Base-by-base conservation (phyloP, 1,140 invertebrate genomes). In the Drosophila guanche region DNA sequence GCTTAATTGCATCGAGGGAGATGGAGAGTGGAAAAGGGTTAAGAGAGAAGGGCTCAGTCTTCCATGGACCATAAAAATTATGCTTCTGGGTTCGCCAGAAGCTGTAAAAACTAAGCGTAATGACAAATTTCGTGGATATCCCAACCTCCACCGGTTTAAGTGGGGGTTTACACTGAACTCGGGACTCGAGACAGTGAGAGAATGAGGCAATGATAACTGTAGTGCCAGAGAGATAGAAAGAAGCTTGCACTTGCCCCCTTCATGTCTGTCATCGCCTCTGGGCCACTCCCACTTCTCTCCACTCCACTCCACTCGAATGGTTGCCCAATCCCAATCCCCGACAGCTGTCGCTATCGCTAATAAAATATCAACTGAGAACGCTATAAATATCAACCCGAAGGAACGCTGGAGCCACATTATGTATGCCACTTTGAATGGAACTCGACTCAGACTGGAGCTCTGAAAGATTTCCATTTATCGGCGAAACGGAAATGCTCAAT, bases 51-150 rank as follows among this genome's bases (percentile, higher is more conserved):
- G 66, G 47, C 12, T 33, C 6, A 46, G 42, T 42, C 41, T 50
- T 50, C 27, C 75, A 41, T 60, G 52, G 46, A 65, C 33, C 65
- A 68, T 88, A 78, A 86, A 83, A 77, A 63, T 73, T 69, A 61
- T 66, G 55, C 48, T 41, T 22, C 47, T 53, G 70, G 40, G 29
- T 86, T 86, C 68, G 72, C 48, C 72, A 77, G 74, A 78, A 86
- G 78, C 66, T 71, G 81, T 86, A 74, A 86, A 84, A 80, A 80
- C 63, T 62, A 74, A 65, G 65, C 62, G 73, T 67, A 86, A 86
- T 88, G 81, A 88, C 83, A 86, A 69, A 67, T 76, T 81, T 80
- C 51, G 52, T 57, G 57, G 53, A n/a, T 12, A 25, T 1, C 20
- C 16, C 16, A 20, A 42, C 78, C 40, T 3, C 40, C 16, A 20